phyloP scores from a whole-genome alignment of 2,888 invertebrate species.

The Hyposoter didymator region DNA sequence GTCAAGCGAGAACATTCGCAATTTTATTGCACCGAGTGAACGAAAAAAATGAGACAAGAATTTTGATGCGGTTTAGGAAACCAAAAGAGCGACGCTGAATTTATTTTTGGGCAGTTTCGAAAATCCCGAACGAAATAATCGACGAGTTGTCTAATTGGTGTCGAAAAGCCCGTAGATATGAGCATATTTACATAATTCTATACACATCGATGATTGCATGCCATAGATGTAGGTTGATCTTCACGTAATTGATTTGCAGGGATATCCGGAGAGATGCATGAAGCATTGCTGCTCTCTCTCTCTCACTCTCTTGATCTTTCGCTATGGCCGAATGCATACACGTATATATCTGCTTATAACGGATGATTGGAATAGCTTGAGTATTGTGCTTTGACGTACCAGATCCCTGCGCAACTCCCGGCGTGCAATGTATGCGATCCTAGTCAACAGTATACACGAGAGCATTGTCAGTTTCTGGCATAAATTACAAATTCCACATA shows the following conservation, averaged over 20 bases:
- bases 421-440: constrained; percentile 40
- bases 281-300: constrained; percentile 29
- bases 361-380: constrained; percentile 40
- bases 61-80: too few species aligned
- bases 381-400: constrained; percentile 17
- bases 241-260: constrained; percentile 62
- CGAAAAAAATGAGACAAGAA: too few species aligned
- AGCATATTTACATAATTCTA: background rate
- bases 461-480: constrained; percentile 31
- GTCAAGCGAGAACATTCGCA: too few species aligned
- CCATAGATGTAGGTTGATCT: constrained; percentile 44
- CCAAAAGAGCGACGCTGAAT: too few species aligned
- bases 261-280: constrained; percentile 62
- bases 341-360: background rate
- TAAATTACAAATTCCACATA: constrained; percentile 9
- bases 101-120: background rate
- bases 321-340: background rate
- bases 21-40: too few species aligned
- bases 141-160: background rate
- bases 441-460: constrained; percentile 33
- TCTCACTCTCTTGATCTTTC: constrained; percentile 12
- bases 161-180: background rate
- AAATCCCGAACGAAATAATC: background rate
- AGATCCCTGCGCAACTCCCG: constrained; percentile 10
- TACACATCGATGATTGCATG: background rate